phyloP scores from a whole-genome alignment of 2,888 invertebrate genomes.

The Itoplectis maculator region DNA sequence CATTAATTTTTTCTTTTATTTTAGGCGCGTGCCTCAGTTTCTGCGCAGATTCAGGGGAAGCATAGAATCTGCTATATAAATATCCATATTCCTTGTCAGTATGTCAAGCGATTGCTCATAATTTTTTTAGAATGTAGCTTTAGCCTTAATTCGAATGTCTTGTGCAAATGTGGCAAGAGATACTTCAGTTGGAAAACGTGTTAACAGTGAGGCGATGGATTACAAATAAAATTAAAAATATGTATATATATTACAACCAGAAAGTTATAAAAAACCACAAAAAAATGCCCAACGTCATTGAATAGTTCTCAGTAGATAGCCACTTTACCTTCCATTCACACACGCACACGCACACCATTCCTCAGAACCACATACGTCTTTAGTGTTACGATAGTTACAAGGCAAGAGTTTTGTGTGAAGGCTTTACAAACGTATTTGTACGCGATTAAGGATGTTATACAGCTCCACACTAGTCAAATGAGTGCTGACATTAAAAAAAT shows the following conservation, averaged over 20 bases:
- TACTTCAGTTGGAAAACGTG: conserved; percentile 53
- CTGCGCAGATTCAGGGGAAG: too few species aligned
- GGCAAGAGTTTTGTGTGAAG: conserved; percentile 52
- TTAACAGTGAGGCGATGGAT: conserved; percentile 18
- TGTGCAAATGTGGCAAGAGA: conserved; percentile 35
- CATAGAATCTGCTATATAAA: too few species aligned
- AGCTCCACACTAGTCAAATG: too few species aligned
- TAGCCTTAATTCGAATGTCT: conserved; percentile 58
- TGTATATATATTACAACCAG: conserved; percentile 15
- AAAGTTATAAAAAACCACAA: neutral
- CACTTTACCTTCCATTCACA: too few species aligned
- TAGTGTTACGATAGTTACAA: conserved; percentile 38
- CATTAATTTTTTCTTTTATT: too few species aligned
- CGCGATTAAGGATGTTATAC: too few species aligned
- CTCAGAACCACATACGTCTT: conserved; percentile 3
- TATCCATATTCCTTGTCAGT: too few species aligned
- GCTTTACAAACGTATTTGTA: conserved; percentile 40
- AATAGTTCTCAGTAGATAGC: conserved; percentile 3
- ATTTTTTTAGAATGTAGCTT: conserved; percentile 71
- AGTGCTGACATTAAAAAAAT: too few species aligned
- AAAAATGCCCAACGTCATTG: conserved; percentile 1
- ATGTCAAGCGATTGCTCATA: conserved; percentile 66
- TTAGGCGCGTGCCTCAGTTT: too few species aligned
- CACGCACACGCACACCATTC: neutral
- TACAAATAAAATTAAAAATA: conserved; percentile 10